Evolutionary conservation across 2,888 invertebrate genomes (phyloP).

Genomic region (Ceramica pisi): DNA sequence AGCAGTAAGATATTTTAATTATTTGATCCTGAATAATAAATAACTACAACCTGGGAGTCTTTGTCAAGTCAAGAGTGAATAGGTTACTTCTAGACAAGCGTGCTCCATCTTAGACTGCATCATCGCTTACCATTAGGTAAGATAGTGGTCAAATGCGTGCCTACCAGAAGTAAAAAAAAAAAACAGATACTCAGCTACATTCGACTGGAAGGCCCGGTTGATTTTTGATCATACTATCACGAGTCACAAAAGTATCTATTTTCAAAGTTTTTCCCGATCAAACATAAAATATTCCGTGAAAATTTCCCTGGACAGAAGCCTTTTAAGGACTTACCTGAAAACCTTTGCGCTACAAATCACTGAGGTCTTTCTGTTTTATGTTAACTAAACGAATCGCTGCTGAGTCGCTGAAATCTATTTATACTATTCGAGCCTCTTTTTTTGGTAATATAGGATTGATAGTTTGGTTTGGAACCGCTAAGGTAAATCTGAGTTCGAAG

Average conservation of each 20-base stretch:
- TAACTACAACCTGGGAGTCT: no score
- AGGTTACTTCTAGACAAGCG: no score
- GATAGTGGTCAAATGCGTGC: no score
- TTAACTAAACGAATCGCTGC: constrained; percentile 35
- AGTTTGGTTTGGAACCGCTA: neutral
- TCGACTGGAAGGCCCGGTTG: no score
- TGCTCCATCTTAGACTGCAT: no score
- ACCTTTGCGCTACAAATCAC: constrained; percentile 35
- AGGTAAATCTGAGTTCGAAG: no score
- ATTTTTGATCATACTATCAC: neutral
- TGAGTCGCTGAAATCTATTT: constrained; percentile 40
- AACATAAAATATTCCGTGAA: neutral
- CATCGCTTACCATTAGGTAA: no score
- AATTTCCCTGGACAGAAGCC: neutral
- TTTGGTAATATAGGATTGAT: neutral
- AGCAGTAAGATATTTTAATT: no score
- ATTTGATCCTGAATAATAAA: no score
- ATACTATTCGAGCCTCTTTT: constrained; percentile 21
- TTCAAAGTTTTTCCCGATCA: constrained; percentile 4
- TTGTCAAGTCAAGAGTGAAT: no score
- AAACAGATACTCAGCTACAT: no score
- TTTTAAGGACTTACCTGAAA: constrained; percentile 18
- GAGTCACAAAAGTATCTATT: neutral
- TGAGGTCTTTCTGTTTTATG: constrained; percentile 9
- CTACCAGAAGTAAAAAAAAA: no score